Evolutionary conservation across 2,888 invertebrate species (phyloP), one percentile per base, ranked within the genome.

Genomic region (Seira ritae): DNA sequence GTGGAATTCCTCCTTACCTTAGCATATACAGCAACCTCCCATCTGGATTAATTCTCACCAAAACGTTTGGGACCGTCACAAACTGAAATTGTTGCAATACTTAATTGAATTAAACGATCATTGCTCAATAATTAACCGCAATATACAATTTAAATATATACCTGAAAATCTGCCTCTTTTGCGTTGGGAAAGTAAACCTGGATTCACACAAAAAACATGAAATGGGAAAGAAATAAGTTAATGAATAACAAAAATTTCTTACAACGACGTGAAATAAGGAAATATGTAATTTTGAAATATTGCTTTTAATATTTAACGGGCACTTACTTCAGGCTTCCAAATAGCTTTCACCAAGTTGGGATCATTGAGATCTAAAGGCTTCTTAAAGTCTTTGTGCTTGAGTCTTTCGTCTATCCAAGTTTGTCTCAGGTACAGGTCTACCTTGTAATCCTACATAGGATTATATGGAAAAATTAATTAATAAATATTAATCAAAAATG

Each of bases 11-110:
- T n/a, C n/a, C 84, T 80, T 84, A 90, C 90, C 90, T 89, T 66
- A 90, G 87, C 90, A 90, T 90, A 80, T 90, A 90, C 20, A 90
- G 88, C 8, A 66, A 90, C 90, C 42, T 84, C 15, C 90, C 90
- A 37, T 89, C 84, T 0, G 90, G 90, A 70, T 90, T 88, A 70
- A 90, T 90, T 17, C 92, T 89, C 17, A 92, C 91, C n/a, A 92
- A 89, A 15, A 92, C 91, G 85, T 92, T 92, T 17, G 92, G 92
- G 0, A 92, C 92, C 0, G 92, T 92, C 50, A 92, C 92, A 83
- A 91, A 91, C 88, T 92, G 92, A 86, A n/a, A n/a, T n/a, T n/a
- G n/a, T n/a, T n/a, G n/a, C n/a, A n/a, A n/a, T n/a, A n/a, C n/a
- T n/a, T n/a, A n/a, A n/a, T n/a, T n/a, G n/a, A n/a, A n/a, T n/a